Base-by-base conservation (phyloP, 2,113 vertebrate genomes). In the Sclerurus mexicanus region DNA sequence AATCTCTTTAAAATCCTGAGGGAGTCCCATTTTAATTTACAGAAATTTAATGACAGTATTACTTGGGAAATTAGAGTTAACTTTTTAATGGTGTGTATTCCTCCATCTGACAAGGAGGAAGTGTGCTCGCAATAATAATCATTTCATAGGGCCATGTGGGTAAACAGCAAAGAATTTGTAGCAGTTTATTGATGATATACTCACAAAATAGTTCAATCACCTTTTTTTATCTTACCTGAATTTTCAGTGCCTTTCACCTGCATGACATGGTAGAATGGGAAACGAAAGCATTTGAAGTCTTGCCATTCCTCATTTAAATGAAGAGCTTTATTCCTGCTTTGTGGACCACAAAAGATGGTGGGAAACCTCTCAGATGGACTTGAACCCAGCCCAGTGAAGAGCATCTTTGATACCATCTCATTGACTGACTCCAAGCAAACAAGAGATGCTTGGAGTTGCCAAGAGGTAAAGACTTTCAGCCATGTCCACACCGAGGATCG, bases 21-120 rank as follows among this genome's bases (percentile, higher is more conserved):
- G 91, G 96, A 95, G 63, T 2, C 67, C 67, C 71, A 7, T 86
- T 96, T 94, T 95, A 89, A 96, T 96, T 97, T 85, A 46, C 89
- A 93, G 95, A 81, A 89, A 92, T 96, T 92, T 97, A 95, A 95
- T 92, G 95, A 87, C 84, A 87, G 27, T 63, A 80, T 94, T 68
- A 86, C 59, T 55, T 3, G 68, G 87, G 66, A 94, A 95, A 96
- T 81, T 85, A 86, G 91, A 96, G 25, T 28, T 92, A 63, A 80
- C 85, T 95, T 93, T 23, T 56, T 81, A 74, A 56, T 15, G 40
- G 77, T 28, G 24, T 37, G 15, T 31, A 24, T 90, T 76, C 71
- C 91, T 96, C 87, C 87, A 17, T 66, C 77, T 85, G 89, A 44
- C 31, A 39, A 39, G 55, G 24, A 17, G 62, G 44, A 78, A 68